Evolutionary conservation across 2,113 vertebrate species (phyloP), one percentile per base, ranked within the genome.

Genomic region (Taxidea taxus): DNA sequence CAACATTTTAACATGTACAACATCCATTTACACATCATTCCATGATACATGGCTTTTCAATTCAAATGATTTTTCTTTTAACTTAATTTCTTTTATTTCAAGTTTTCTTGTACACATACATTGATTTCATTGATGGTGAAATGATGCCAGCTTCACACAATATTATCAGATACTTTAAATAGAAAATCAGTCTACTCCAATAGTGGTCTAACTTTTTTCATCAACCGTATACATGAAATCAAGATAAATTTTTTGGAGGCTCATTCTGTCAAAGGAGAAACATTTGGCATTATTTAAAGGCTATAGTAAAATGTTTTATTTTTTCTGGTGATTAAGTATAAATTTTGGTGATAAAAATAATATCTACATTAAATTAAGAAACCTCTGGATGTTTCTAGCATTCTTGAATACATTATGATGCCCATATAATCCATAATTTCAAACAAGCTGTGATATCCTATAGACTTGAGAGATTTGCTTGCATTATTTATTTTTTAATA

Each of bases 1-100:
- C 25, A 87, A 4, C 37, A 56, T 62, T 44, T 80, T 81, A 64
- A 66, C 68, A 82, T 34, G 39, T 70, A 77, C 18, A 37, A 27
- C 37, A 5, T 25, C 23, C 21, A 42, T 84, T 85, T 84, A 51
- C 23, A 75, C 64, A 47, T 34, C 27, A 83, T 56, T 85, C 7
- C 68, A 12, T 49, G 31, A 94, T 80, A 96, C 81, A 64, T 49
- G 20, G 74, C 47, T 54, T 94, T 91, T 94, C 82, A 75, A 58
- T 82, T 94, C 75, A 87, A 82, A 94, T 49, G 81, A 9, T 64
- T 91, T 39, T 47, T 90, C 87, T 91, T 91, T 44, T 58, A 87
- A 94, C 64, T 91, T 44, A 56, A 82, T 58, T 80, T 74, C 58
- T 85, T 82, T 56, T 64, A 47, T 92, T 74, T 75, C 81, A 92